phyloP scores from a whole-genome alignment of 2,113 vertebrate genomes.

The Rhinichthys klamathensis region DNA sequence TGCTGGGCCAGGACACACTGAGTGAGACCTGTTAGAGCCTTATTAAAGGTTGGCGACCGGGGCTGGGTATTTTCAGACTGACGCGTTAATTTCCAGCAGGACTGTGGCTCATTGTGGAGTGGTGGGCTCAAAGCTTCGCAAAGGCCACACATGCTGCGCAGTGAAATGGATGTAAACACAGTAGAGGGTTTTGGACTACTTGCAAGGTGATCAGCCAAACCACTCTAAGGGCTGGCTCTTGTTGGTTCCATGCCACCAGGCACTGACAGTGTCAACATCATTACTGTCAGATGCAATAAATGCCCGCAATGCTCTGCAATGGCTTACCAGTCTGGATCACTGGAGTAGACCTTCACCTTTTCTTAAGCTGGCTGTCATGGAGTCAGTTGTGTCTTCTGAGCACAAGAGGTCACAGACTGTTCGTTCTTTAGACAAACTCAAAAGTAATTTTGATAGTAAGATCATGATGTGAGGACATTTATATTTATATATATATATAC shows the following conservation, averaged over 20 bases:
- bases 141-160: conserved; percentile 73
- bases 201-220: conserved; percentile 69
- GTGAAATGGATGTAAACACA: conserved; percentile 72
- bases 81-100: conserved; percentile 68
- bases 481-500: too few species aligned
- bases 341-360: conserved; percentile 7
- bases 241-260: conserved; percentile 54
- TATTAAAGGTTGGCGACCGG: conserved; percentile 62
- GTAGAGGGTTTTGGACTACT: conserved; percentile 70
- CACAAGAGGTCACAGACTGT: neutral
- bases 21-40: conserved; percentile 56
- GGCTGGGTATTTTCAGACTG: conserved; percentile 70
- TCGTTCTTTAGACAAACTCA: neutral
- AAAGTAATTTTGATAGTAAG: too few species aligned
- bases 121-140: conserved; percentile 47
- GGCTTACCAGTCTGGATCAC: conserved; percentile 41
- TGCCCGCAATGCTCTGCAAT: conserved; percentile 32
- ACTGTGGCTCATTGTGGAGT: conserved; percentile 63
- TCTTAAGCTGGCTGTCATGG: neutral
- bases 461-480: too few species aligned
- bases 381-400: neutral
- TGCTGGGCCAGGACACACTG: conserved; percentile 46
- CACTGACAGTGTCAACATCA: conserved; percentile 63
- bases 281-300: conserved; percentile 64
- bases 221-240: conserved; percentile 51